phyloP scores from a whole-genome alignment of 2,888 invertebrate genomes.

The Trissoscelio sp. region DNA sequence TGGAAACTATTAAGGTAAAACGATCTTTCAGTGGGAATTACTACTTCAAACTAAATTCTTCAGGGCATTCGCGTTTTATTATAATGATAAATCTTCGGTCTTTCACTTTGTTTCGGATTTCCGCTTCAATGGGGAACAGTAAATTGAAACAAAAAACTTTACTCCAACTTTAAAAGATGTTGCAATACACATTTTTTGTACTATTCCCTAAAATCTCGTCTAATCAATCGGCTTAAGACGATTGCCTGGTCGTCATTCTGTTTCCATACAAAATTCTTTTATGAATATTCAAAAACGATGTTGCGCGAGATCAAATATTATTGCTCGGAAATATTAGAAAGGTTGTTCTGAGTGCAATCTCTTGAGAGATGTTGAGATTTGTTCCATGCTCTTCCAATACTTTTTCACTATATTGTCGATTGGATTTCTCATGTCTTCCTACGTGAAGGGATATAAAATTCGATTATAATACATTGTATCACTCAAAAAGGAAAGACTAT shows the following conservation, averaged over 20 bases:
- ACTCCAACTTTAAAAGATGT: no score
- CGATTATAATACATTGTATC: slow-evolving; percentile 57
- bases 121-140: no score
- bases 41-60: slow-evolving; percentile 50
- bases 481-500: slow-evolving; percentile 20
- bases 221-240: no score
- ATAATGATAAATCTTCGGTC: slow-evolving; percentile 27
- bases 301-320: slow-evolving; percentile 55
- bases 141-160: no score
- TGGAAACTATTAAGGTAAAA: slow-evolving; percentile 55
- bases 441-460: slow-evolving; percentile 60
- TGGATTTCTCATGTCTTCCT: slow-evolving; percentile 60
- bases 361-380: slow-evolving; percentile 62
- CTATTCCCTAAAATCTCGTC: no score
- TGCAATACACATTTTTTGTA: no score
- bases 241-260: no score
- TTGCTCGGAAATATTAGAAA: slow-evolving; percentile 61
- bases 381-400: slow-evolving; percentile 61
- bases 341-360: slow-evolving; percentile 58
- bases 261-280: no score
- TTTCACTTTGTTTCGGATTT: not conserved
- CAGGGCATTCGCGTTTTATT: slow-evolving; percentile 42
- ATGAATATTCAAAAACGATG: slow-evolving; percentile 56
- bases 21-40: slow-evolving; percentile 51
- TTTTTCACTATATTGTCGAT: slow-evolving; percentile 54